phyloP scores from a whole-genome alignment of 2,797 vertebrate genomes.

The Silurus aristotelis region DNA sequence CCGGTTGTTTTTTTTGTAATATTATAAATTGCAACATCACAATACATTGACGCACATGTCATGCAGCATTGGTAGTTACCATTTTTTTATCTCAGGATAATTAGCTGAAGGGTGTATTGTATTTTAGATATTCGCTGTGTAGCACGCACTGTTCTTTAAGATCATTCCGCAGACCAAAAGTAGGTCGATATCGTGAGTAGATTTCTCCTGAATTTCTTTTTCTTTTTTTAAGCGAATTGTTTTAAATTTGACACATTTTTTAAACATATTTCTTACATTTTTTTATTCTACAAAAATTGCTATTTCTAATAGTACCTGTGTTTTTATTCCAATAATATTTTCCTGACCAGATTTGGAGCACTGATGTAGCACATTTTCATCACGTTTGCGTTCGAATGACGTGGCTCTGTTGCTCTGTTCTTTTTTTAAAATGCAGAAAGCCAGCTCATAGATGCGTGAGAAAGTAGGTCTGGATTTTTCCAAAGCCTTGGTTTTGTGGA shows the following conservation, averaged over 20 bases:
- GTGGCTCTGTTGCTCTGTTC: slow-evolving; percentile 1
- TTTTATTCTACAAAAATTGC: neutral
- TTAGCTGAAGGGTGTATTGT: neutral
- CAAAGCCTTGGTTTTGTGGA: slow-evolving; percentile 11
- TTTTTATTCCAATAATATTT: neutral
- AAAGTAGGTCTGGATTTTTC: slow-evolving; percentile 64
- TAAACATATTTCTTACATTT: too few species aligned
- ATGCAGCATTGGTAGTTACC: neutral
- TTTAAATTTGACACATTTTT: too few species aligned
- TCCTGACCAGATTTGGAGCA: neutral
- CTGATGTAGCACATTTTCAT: neutral
- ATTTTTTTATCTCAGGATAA: neutral
- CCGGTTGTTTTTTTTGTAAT: too few species aligned
- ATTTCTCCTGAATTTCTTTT: slow-evolving; percentile 8
- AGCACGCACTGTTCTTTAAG: neutral
- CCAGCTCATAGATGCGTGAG: slow-evolving; percentile 40
- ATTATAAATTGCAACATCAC: neutral
- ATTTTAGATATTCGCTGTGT: too few species aligned
- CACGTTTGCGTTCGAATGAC: neutral
- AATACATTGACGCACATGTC: neutral
- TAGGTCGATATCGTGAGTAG: slow-evolving; percentile 23
- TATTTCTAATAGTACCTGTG: neutral
- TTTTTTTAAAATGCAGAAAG: slow-evolving; percentile 51
- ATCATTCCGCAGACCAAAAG: slow-evolving; percentile 11
- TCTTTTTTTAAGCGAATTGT: too few species aligned